phyloP scores from a whole-genome alignment of 2,888 invertebrate species.

The Morinoia aosen region DNA sequence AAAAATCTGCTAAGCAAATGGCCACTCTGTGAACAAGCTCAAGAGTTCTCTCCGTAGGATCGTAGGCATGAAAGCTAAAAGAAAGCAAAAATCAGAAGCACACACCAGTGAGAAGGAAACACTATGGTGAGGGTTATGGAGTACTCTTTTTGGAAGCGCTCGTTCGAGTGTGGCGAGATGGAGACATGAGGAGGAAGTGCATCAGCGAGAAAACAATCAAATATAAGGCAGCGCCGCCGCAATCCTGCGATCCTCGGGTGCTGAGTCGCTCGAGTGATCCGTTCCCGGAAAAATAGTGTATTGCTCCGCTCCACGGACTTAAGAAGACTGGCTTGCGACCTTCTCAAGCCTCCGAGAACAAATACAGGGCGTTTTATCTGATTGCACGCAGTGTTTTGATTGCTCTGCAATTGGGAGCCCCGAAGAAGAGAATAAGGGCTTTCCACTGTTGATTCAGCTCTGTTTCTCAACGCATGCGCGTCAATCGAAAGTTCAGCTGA shows the following conservation, averaged over 20 bases:
- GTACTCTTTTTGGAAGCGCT: background rate
- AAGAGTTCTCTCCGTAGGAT: background rate
- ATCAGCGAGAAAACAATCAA: constrained; percentile 32
- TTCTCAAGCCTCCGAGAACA: constrained; percentile 50
- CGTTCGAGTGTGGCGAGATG: background rate
- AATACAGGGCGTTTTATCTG: constrained; percentile 44
- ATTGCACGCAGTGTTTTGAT: constrained; percentile 47
- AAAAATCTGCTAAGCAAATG: background rate
- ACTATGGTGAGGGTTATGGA: background rate
- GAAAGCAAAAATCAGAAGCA: background rate
- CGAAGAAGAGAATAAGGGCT: constrained; percentile 28
- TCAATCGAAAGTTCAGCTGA: background rate
- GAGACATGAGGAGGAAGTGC: background rate
- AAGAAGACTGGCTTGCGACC: constrained; percentile 45
- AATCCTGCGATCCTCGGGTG: constrained; percentile 37
- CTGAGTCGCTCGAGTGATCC: constrained; percentile 27
- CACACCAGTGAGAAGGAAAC: background rate
- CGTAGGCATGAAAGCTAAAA: background rate
- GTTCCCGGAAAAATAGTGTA: constrained; percentile 28
- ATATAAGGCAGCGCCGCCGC: constrained; percentile 38
- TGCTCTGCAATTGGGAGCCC: constrained; percentile 43
- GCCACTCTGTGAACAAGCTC: background rate
- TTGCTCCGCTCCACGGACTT: constrained; percentile 36
- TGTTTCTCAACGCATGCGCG: background rate
- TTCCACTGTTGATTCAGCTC: constrained; percentile 21